A percentile compares a stretch with the other conserved stretches of the same genome.
Conservation (phyloP, 2,797 vertebrate genomes). For the Champsocephalus esox region DNA sequence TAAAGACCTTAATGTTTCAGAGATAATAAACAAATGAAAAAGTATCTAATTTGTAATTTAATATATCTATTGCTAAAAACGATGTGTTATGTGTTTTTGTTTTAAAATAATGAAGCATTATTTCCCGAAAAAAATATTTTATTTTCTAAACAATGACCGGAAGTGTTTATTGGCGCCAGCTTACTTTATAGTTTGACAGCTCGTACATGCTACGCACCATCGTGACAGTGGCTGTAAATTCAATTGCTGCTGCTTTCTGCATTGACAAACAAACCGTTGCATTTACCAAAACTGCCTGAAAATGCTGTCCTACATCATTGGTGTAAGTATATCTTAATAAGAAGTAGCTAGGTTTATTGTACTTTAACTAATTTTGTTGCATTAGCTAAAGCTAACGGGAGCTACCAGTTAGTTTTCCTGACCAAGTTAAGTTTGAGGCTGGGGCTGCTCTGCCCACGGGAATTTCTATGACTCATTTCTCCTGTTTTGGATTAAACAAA, state of each 20-base stretch:
- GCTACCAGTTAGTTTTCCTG: constrained; percentile 17
- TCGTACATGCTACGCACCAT: neutral
- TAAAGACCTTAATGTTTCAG: neutral
- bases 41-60: fast-evolving
- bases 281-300: constrained; percentile 8
- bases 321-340: constrained; percentile 67
- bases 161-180: fast-evolving
- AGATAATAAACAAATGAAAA: fast-evolving
- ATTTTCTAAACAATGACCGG: constrained; percentile 33
- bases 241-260: neutral
- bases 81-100: fast-evolving
- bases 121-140: neutral
- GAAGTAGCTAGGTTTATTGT: fast-evolving
- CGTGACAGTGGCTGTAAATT: neutral
- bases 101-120: neutral
- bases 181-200: constrained; percentile 1
- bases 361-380: neutral
- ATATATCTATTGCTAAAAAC: fast-evolving
- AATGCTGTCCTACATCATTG: constrained; percentile 81
- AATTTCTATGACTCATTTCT: constrained; percentile 69
- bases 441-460: constrained; percentile 23
- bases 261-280: neutral
- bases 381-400: neutral
- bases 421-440: neutral
- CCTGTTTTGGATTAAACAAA: constrained; percentile 36